Conservation (phyloP, 2,797 vertebrate species). For the Emys orbicularis region DNA sequence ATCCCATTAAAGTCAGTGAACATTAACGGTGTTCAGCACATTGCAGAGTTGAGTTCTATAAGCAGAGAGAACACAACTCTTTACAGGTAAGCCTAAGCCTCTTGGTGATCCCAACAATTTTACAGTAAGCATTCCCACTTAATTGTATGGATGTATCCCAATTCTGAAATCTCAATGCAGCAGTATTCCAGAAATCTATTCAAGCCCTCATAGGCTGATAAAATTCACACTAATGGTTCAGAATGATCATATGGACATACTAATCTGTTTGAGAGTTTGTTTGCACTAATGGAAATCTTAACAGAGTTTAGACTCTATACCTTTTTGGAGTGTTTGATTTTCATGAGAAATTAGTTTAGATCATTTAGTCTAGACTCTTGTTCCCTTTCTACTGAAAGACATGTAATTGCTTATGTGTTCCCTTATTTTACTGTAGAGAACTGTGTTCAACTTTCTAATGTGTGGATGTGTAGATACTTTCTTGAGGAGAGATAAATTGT, state of each 20-base stretch:
- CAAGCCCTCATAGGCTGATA: background rate
- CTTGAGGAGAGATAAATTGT: slow-evolving; percentile 25
- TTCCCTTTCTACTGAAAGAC: background rate
- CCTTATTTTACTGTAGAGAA: background rate
- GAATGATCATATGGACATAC: background rate
- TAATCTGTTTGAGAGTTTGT: background rate
- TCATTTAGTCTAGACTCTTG: background rate
- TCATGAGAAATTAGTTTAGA: background rate
- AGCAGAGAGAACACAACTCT: background rate
- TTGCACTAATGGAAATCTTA: background rate
- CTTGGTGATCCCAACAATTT: background rate
- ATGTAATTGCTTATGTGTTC: background rate
- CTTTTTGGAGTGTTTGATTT: background rate
- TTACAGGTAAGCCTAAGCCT: background rate
- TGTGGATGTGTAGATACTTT: slow-evolving; percentile 35
- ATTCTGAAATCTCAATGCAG: background rate
- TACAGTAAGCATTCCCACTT: background rate
- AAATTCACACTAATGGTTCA: background rate
- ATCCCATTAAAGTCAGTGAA: background rate
- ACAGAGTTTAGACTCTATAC: background rate
- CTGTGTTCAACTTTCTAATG: background rate
- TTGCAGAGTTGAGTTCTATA: background rate
- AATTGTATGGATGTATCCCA: background rate
- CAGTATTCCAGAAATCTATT: background rate
- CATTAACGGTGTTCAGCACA: background rate